These are phyloP conservation scores for Microplitis mediator DNA, from an alignment of 1,140 invertebrate genomes.

Conservation along the genomic window DNA sequence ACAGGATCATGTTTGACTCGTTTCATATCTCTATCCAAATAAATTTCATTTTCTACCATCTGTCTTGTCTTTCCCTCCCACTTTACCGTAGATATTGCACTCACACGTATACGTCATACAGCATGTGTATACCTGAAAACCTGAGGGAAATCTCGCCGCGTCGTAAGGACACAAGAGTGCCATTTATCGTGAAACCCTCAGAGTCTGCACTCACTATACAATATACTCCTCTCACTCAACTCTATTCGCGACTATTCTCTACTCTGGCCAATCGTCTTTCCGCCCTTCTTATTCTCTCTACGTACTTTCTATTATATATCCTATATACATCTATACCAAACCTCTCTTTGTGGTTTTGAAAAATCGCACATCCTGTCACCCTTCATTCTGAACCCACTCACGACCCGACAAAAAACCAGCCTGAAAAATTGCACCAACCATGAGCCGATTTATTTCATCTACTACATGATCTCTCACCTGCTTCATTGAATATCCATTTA, in stretches of 20 bases:
- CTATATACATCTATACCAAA: background rate
- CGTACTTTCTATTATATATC: background rate
- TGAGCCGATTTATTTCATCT: conserved; percentile 22
- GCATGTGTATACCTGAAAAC: conserved; percentile 51
- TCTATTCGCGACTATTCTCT: conserved; percentile 50
- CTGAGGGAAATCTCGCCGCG: conserved; percentile 57
- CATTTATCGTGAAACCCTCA: conserved; percentile 53
- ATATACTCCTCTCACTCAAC: too few species aligned
- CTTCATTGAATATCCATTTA: conserved; percentile 22
- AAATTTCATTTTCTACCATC: background rate
- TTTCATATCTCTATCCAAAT: too few species aligned
- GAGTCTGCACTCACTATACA: conserved; percentile 35
- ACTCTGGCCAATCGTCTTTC: conserved; percentile 41
- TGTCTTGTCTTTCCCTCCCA: background rate
- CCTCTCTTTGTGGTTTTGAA: conserved; percentile 41
- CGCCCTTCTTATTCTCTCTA: conserved; percentile 36
- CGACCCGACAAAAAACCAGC: background rate
- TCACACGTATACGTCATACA: conserved; percentile 40
- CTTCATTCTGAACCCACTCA: conserved; percentile 7
- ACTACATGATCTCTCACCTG: conserved; percentile 12
- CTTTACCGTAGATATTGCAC: background rate
- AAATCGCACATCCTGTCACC: conserved; percentile 39
- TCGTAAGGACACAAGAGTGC: conserved; percentile 48
- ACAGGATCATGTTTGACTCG: too few species aligned
- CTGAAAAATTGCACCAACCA: conserved; percentile 21